phyloP scores from a whole-genome alignment of 1,140 invertebrate species.

The Drosophila nannoptera region DNA sequence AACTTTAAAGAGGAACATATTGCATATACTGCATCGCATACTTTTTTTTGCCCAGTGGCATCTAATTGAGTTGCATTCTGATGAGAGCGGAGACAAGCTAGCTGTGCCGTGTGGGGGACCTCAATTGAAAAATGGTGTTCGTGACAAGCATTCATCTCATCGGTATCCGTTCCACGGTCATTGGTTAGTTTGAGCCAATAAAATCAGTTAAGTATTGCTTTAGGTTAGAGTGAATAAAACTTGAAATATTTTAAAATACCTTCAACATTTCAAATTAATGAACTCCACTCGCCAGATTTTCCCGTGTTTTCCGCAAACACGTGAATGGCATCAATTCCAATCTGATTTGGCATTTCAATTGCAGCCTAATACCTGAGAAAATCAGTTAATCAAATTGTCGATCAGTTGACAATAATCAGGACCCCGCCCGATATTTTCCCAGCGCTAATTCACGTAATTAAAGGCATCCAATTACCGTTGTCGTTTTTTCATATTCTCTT shows the following conservation, averaged over 20 bases:
- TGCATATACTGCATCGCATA: slow-evolving; percentile 25
- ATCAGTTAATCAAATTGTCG: slow-evolving; percentile 13
- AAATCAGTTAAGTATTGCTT: background rate
- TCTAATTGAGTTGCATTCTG: slow-evolving; percentile 71
- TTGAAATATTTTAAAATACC: no score
- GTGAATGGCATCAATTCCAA: background rate
- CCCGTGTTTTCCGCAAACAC: background rate
- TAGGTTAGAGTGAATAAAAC: background rate
- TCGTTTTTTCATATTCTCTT: slow-evolving; percentile 35
- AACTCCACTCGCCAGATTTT: no score
- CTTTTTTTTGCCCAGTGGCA: slow-evolving; percentile 28
- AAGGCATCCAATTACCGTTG: slow-evolving; percentile 66
- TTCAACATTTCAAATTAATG: no score
- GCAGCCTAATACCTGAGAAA: background rate
- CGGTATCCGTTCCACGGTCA: background rate
- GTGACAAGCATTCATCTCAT: slow-evolving; percentile 4
- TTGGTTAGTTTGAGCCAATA: background rate
- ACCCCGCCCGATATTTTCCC: slow-evolving; percentile 12
- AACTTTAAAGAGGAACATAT: slow-evolving; percentile 26
- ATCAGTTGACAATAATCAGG: slow-evolving; percentile 17
- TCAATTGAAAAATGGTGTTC: slow-evolving; percentile 63
- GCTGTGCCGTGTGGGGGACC: background rate
- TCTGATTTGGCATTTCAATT: background rate
- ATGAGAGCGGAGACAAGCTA: background rate
- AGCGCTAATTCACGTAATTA: slow-evolving; percentile 68